Base-by-base conservation (phyloP, 2,113 vertebrate genomes). In the Scolopax mira region DNA sequence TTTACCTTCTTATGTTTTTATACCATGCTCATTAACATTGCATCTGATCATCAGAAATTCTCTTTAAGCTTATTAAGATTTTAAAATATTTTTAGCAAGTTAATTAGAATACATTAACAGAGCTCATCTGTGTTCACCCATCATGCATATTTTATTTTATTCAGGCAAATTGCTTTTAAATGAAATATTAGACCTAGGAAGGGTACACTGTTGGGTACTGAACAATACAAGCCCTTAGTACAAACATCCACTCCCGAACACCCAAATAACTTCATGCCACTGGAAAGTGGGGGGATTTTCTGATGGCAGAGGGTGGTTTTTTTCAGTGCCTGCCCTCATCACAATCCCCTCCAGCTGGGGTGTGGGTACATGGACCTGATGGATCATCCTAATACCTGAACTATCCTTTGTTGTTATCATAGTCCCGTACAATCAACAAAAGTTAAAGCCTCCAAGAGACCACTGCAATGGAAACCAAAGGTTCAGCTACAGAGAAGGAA, bases 51-150 rank as follows among this genome's bases (percentile, higher is more conserved):
- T 90, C 96, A 93, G 96, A 92, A 87, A 95, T 93, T 94, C 93
- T 97, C 93, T 94, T 96, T 96, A 96, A 96, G 93, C 92, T 96
- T 97, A 96, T 96, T 97, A 97, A 96, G 94, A 96, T 94, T 96
- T 97, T 94, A 96, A 97, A 97, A 96, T 96, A 97, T 97, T 97
- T 97, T 97, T 97, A 96, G 96, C 93, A 96, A 95, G 96, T 93
- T 96, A 97, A 97, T 97, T 96, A 97, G 94, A 97, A 97, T 97
- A 96, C 90, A 96, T 97, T 96, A 97, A 92, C 77, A 85, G 90
- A 94, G 86, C 96, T 97, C 94, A 95, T 96, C 94, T 94, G 96
- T 97, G 96, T 96, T 97, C 96, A 94, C 92, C 94, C 94, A 95
- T 96, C 95, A 96, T 96, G 94, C 94, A 96, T 97, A 97, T 94